A percentile compares a stretch with the other conserved stretches of the same genome.
These are phyloP conservation scores for Aphaenogaster rudis DNA, from an alignment of 1,140 invertebrate species.

Conservation along the genomic window DNA sequence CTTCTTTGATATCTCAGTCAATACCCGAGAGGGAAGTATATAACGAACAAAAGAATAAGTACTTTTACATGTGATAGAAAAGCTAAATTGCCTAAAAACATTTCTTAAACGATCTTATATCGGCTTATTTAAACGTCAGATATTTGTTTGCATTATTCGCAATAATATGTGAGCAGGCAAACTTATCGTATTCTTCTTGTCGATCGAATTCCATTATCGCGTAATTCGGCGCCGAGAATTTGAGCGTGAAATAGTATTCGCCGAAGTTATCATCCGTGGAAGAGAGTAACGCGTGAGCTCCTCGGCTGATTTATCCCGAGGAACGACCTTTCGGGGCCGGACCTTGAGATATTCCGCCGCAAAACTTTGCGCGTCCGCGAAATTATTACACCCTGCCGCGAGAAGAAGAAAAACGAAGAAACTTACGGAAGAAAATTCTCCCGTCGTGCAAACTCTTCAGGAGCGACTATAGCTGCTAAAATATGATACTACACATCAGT, in stretches of 20 bases:
- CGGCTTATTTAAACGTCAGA: background rate
- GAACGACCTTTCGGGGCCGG: slow-evolving; percentile 60
- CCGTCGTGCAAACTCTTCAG: slow-evolving; percentile 45
- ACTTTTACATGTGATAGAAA: background rate
- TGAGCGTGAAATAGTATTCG: slow-evolving; percentile 60
- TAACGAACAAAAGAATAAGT: slow-evolving; percentile 12
- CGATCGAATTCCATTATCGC: slow-evolving; percentile 50
- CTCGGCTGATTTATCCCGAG: slow-evolving; percentile 58
- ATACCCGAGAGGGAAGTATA: background rate
- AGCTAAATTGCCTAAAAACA: background rate
- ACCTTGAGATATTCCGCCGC: slow-evolving; percentile 57
- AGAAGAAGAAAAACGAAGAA: slow-evolving; percentile 47
- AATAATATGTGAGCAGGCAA: background rate
- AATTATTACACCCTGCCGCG: slow-evolving; percentile 67
- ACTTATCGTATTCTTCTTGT: slow-evolving; percentile 29
- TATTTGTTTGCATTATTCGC: background rate
- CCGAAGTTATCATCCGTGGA: slow-evolving; percentile 45
- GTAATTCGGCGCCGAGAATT: slow-evolving; percentile 21
- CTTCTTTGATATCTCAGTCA: background rate
- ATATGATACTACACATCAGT: slow-evolving; percentile 16
- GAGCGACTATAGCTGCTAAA: slow-evolving; percentile 21
- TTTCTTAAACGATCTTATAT: background rate
- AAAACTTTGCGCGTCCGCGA: slow-evolving; percentile 67
- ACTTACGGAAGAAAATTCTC: slow-evolving; percentile 64
- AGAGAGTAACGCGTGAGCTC: slow-evolving; percentile 29